phyloP scores from a whole-genome alignment of 2,113 vertebrate species.

The Lota lota region DNA sequence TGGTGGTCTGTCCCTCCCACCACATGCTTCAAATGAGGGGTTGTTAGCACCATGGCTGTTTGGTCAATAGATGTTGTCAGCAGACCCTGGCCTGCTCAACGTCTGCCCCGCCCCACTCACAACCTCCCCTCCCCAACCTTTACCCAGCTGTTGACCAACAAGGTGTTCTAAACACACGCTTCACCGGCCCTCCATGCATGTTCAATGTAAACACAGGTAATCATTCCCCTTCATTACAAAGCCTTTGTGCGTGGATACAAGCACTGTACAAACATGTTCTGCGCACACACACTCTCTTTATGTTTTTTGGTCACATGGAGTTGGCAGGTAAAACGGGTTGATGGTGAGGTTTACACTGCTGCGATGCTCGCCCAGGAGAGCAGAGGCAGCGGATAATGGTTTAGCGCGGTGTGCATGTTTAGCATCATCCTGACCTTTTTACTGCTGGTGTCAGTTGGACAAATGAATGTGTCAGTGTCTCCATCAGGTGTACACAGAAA shows the following conservation, averaged over 20 bases:
- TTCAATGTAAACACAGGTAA: conserved; percentile 63
- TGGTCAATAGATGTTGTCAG: conserved; percentile 62
- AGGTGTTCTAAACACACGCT: conserved; percentile 45
- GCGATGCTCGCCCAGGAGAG: not conserved
- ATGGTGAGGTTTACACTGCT: not conserved
- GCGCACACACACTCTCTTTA: not conserved
- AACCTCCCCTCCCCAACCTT: not conserved
- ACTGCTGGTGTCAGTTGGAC: too few relatives aligned
- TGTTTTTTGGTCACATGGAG: not conserved
- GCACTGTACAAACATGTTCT: conserved; percentile 3
- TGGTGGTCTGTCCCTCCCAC: conserved; percentile 31
- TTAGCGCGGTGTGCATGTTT: too few relatives aligned
- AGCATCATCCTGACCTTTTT: too few relatives aligned
- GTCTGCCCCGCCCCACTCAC: conserved; percentile 27
- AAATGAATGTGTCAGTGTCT: too few relatives aligned
- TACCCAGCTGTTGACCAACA: conserved; percentile 47
- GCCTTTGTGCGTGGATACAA: conserved; percentile 48
- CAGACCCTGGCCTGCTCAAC: conserved; percentile 30
- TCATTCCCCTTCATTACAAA: conserved; percentile 49
- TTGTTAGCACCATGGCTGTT: conserved; percentile 34
- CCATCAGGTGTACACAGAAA: too few relatives aligned
- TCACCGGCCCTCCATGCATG: conserved; percentile 52
- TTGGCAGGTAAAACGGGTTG: not conserved
- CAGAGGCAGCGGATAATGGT: not conserved
- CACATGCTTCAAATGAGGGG: conserved; percentile 16